phyloP scores from a whole-genome alignment of 2,888 invertebrate genomes.

The Zygaena filipendulae region DNA sequence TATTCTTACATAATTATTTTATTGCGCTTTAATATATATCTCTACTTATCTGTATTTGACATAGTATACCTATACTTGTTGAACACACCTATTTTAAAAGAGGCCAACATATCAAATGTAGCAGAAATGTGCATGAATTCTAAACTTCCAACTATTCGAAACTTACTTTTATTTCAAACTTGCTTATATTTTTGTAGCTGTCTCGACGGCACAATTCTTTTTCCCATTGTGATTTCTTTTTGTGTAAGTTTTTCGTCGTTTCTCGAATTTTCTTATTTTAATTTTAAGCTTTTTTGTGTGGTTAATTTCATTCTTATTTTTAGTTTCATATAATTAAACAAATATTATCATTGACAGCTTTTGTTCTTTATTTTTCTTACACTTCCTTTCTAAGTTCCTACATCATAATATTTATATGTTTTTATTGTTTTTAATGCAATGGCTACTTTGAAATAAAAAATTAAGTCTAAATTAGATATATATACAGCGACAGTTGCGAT shows the following conservation, averaged over 20 bases:
- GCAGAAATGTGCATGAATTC: constrained; percentile 45
- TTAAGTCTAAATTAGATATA: too few species aligned
- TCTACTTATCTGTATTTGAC: constrained; percentile 41
- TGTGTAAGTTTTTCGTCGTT: constrained; percentile 40
- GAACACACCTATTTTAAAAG: constrained; percentile 24
- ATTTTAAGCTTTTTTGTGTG: constrained; percentile 64
- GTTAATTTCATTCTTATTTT: constrained; percentile 66
- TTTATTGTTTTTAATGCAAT: too few species aligned
- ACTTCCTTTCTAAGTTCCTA: constrained; percentile 36
- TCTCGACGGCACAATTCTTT: too few species aligned
- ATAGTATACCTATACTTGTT: constrained; percentile 12
- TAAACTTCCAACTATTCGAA: constrained; percentile 20
- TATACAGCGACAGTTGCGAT: too few species aligned
- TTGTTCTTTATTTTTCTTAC: constrained; percentile 52
- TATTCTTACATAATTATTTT: constrained; percentile 32
- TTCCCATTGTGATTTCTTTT: constrained; percentile 29
- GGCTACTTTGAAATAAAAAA: too few species aligned
- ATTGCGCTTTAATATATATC: constrained; percentile 46
- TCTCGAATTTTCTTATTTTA: constrained; percentile 49
- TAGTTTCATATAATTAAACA: constrained; percentile 66
- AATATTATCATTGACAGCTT: constrained; percentile 59
- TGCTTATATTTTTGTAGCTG: constrained; percentile 16
- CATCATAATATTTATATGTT: too few species aligned
- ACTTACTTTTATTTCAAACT: constrained; percentile 14
- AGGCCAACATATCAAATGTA: constrained; percentile 57